phyloP scores from a whole-genome alignment of 2,797 vertebrate species.

The Denticeps clupeoides region DNA sequence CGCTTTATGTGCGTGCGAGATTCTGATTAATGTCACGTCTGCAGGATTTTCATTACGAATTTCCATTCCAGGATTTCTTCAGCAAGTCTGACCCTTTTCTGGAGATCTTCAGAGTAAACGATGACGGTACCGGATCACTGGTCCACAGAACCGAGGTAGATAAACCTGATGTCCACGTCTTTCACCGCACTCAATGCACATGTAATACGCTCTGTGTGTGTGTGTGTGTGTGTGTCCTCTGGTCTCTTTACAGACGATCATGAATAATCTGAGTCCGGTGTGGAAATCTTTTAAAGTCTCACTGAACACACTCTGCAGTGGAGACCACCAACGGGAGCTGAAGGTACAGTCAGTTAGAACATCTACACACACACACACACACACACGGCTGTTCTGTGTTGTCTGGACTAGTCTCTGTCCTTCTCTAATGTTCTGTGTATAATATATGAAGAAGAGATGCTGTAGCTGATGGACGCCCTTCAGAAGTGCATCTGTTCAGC shows the following conservation, averaged over 20 bases:
- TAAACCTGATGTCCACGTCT: no score
- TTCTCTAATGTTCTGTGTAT: no score
- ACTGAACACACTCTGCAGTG: slow-evolving; percentile 92
- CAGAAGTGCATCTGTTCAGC: no score
- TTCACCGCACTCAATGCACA: no score
- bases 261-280: slow-evolving; percentile 97
- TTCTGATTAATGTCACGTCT: no score
- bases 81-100: slow-evolving; percentile 98
- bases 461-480: no score
- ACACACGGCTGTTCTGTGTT: no score
- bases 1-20: no score
- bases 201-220: not conserved
- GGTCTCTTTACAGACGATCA: slow-evolving; percentile 75
- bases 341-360: slow-evolving; percentile 91
- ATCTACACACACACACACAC: not conserved
- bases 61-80: slow-evolving; percentile 97
- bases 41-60: no score
- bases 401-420: no score
- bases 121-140: slow-evolving; percentile 89
- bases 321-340: slow-evolving; percentile 84
- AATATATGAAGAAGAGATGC: no score
- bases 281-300: slow-evolving; percentile 99
- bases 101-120: slow-evolving; percentile 94
- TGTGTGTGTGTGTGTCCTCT: not conserved
- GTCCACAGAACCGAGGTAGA: slow-evolving; percentile 94